These are phyloP conservation scores for Corydoras sp. DNA, from an alignment of 2,113 vertebrate genomes.

Conservation along the genomic window DNA sequence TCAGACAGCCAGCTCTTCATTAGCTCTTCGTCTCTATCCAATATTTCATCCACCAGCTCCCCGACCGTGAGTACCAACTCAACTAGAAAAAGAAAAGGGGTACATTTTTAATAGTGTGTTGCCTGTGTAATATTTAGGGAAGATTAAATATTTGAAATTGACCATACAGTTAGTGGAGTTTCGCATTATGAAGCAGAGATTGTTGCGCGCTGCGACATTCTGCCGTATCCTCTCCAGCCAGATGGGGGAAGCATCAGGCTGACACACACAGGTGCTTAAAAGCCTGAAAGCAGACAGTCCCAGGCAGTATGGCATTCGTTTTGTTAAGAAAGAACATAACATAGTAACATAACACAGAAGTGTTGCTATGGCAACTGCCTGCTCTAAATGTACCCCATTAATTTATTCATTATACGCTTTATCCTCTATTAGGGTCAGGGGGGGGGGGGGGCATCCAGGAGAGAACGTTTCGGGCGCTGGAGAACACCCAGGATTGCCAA, in stretches of 20 bases:
- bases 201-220: conserved; percentile 67
- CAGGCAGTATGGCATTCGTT: background rate
- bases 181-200: conserved; percentile 91
- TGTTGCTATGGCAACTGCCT: too few relatives aligned
- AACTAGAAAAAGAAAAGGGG: conserved; percentile 59
- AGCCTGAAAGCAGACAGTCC: conserved; percentile 62
- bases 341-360: too few relatives aligned
- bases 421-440: too few relatives aligned
- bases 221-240: conserved; percentile 84
- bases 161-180: conserved; percentile 89
- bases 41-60: conserved; percentile 89
- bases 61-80: conserved; percentile 90
- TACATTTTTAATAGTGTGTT: conserved; percentile 12
- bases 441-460: too few relatives aligned
- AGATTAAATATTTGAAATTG: background rate
- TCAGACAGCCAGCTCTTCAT: conserved; percentile 84
- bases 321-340: too few relatives aligned
- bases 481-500: too few relatives aligned
- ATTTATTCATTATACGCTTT: too few relatives aligned
- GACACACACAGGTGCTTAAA: conserved; percentile 86
- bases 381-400: too few relatives aligned
- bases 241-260: conserved; percentile 74
- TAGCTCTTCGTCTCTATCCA: conserved; percentile 90
- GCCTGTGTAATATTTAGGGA: background rate
- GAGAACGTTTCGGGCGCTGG: too few relatives aligned